Evolutionary conservation across 2,888 invertebrate genomes (phyloP).

Genomic region (Calameuta pallipes): DNA sequence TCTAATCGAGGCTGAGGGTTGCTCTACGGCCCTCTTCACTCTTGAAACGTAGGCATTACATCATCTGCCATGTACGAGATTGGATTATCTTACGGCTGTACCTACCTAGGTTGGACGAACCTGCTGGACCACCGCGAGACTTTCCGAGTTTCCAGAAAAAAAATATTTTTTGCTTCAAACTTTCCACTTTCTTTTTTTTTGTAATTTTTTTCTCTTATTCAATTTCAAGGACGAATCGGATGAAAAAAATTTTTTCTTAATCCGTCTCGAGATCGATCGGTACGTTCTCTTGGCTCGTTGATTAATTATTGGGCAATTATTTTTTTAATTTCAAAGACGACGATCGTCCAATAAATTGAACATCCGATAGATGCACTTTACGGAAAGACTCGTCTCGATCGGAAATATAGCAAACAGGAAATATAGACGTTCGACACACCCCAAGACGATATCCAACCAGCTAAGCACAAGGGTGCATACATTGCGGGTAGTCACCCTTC

Average conservation of each 20-base stretch:
- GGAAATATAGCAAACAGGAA: constrained; percentile 17
- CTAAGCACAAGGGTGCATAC: constrained; percentile 54
- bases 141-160: not conserved
- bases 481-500: constrained; percentile 41
- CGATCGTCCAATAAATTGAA: not conserved
- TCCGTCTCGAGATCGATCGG: not conserved
- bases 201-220: not conserved
- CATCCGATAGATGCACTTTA: not conserved
- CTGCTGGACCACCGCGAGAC: not conserved
- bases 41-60: constrained; percentile 5
- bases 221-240: not conserved
- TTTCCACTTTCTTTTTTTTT: not conserved
- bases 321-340: too few species aligned
- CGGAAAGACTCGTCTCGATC: not conserved
- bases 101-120: not conserved
- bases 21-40: constrained; percentile 32
- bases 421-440: constrained; percentile 46
- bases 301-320: not conserved
- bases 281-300: not conserved
- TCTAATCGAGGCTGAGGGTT: constrained; percentile 55
- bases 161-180: not conserved
- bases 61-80: constrained; percentile 9
- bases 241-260: not conserved
- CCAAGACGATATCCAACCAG: constrained; percentile 4
- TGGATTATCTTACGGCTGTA: constrained; percentile 11